Base-by-base conservation (phyloP, 2,113 vertebrate species). In the Aldabrachelys gigantea region DNA sequence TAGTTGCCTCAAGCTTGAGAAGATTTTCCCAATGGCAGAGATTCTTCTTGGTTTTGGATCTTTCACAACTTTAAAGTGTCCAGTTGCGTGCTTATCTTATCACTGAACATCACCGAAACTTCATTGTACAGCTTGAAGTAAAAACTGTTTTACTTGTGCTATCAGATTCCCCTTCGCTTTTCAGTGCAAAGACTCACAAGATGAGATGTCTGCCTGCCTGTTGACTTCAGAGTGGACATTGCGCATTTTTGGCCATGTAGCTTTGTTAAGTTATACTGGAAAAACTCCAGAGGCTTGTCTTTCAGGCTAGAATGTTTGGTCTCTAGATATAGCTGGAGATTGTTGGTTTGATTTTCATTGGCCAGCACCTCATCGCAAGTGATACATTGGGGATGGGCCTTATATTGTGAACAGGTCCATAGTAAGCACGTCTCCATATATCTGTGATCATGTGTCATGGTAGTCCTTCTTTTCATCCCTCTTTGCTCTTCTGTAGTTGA, bases 271-370 rank as follows among this genome's bases (percentile, higher is more conserved):
- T 91, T 94, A 6, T 80, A 6, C 35, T 93, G 76, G 80, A 65
- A 69, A 85, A 93, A n/a, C 88, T 87, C 84, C 59, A 81, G 5
- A 85, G 53, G 53, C 57, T 88, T 94, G 57, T 89, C 80, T 53
- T 92, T 88, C 87, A 91, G 69, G 11, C 87, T 25, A 76, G 17
- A 76, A 14, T 84, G 25, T 91, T 94, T 91, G 84, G n/a, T 95
- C 21, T 92, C 78, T 93, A 96, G 93, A 85, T 97, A 82, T 93
- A 89, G 16, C 47, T 90, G 76, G 47, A 84, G 85, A 83, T 75
- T 24, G 38, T 80, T 96, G 84, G 22, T 96, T 96, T 94, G 53
- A 85, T 92, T 95, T 95, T 81, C 65, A 52, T 89, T 91, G 80
- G 84, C 80, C 91, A 50, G 62, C 92, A 65, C 53, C 57, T 92